Base-by-base conservation (phyloP, 2,888 invertebrate species). In the Dynastes hyllus region DNA sequence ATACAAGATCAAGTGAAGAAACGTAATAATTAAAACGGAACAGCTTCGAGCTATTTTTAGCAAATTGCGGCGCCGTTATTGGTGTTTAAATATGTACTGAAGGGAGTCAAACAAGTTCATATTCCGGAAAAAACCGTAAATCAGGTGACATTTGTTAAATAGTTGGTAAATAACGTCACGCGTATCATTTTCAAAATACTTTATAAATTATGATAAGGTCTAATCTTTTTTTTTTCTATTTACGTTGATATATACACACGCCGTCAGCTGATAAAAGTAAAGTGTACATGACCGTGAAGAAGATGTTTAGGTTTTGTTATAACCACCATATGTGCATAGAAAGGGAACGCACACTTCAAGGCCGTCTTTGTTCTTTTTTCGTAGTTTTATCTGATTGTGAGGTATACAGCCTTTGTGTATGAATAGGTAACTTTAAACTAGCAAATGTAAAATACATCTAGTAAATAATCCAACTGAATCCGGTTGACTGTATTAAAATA, bases 341-440 rank as follows among this genome's bases (percentile, higher is more conserved):
- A 69, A 22, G 27, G 22, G 27, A 69, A 69, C 69, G 50, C 51
- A n/a, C 65, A 37, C 37, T 66, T 66, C 65, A 69, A 69, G 69
- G 69, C 51, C 51, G 69, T 69, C n/a, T 69, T 69, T 69, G 50
- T 69, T 69, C 22, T 69, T 50, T 69, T 67, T 69, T 69, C 16
- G 27, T 69, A 5, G 13, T 8, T 69, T 69, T 69, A 69, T 69
- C 50, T 69, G 50, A 69, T 50, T 8, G 27, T 22, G 50, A 69
- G 27, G 69, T 69, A 69, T 50, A 69, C 45, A 50, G 8, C 3
- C n/a, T 50, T 16, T 50, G 16, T 4, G 51, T n/a, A 69, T n/a
- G 27, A 27, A 22, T 69, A 45, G 2, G 45, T 27, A 69, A 69
- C 13, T 50, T 29, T 27, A 63, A 32, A 32, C 6, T 55, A 55